Evolutionary conservation across 2,888 invertebrate genomes (phyloP), one percentile per base, ranked within the genome.

Genomic region (Hirtodrosophila duncani): DNA sequence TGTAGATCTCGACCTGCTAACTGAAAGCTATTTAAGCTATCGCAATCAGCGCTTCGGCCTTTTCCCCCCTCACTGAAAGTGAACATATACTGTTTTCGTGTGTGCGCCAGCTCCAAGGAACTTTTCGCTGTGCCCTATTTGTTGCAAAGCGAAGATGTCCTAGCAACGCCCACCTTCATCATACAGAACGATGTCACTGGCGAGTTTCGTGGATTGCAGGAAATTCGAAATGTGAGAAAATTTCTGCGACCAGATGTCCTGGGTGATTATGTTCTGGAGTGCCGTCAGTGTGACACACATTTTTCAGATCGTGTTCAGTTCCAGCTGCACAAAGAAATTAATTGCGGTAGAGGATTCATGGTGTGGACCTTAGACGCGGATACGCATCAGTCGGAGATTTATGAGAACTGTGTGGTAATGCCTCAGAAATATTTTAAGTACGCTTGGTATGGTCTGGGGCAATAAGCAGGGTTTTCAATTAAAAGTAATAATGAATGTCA

Each of bases 371-470:
- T 66, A 9, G 64, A 64, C 13, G 27, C 13, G 8, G 60, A 67
- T 2, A 38, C 46, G 8, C n/a, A n/a, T n/a, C n/a, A n/a, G n/a
- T 41, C 42, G 2, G 81, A 82, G 10, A 8, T 74, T 3, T 53
- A 74, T 29, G 60, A 66, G 9, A 49, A 64, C n/a, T 81, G 75
- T 13, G n/a, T 94, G 91, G 90, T 93, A 24, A 39, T 79, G 10
- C 74, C 74, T 0, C 56, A 31, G 5, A 10, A 53, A 3, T 57
- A 53, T 20, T 65, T 71, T 2, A 75, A 84, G 13, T 61, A 33
- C 11, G 43, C 65, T 1, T 71, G 77, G 77, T 55, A 55, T 50
- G 71, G 68, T 0, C 45, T 71, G 21, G 56, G 41, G n/a, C n/a
- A n/a, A n/a, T n/a, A n/a, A n/a, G n/a, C n/a, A n/a, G n/a, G n/a